Evolutionary conservation across 1,140 invertebrate species (phyloP).

Genomic region (Nilaparvata lugens): DNA sequence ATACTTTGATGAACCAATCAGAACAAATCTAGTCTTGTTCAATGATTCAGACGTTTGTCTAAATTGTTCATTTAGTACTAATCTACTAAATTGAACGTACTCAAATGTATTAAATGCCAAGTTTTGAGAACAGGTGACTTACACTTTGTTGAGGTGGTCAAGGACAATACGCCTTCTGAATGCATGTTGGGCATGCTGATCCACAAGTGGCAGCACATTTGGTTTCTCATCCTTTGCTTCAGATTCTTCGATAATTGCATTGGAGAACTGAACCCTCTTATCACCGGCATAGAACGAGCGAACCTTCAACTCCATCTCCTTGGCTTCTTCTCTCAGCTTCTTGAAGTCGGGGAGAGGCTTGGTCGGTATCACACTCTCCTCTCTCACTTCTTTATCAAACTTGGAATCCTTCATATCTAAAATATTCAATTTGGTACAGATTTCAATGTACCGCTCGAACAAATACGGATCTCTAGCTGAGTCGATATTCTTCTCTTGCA

Average conservation of each 20-base stretch:
- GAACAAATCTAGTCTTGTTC: too few relatives aligned
- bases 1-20: too few relatives aligned
- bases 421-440: background rate
- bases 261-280: background rate
- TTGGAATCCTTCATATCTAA: background rate
- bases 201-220: background rate
- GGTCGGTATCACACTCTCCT: background rate
- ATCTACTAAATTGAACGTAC: too few relatives aligned
- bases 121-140: background rate
- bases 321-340: background rate
- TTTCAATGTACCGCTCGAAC: background rate
- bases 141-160: background rate
- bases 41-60: too few relatives aligned
- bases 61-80: too few relatives aligned
- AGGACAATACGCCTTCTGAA: background rate
- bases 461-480: background rate
- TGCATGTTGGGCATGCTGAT: background rate
- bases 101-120: too few relatives aligned
- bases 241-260: background rate
- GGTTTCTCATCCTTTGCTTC: background rate
- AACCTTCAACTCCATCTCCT: background rate
- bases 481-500: background rate
- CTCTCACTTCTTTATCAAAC: background rate
- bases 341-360: background rate
- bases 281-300: background rate